A percentile compares a stretch with the other conserved stretches of the same genome.
Evolutionary conservation across 2,888 invertebrate species (phyloP).

Genomic region (Pristionchus mayeri): DNA sequence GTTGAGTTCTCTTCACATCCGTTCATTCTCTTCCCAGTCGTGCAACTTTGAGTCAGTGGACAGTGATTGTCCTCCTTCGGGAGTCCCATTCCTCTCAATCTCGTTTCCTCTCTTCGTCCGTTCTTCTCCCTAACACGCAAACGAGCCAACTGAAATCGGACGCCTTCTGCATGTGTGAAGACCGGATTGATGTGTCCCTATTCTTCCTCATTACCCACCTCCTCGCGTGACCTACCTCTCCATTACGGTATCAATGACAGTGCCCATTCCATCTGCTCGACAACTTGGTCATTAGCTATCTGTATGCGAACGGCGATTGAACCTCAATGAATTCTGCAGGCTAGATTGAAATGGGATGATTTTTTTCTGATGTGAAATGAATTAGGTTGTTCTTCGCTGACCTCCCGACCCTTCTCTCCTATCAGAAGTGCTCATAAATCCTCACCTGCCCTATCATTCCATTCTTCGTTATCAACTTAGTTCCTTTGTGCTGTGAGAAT

Average conservation of each 20-base stretch:
- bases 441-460: slow-evolving; percentile 23
- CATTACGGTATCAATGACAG: no score
- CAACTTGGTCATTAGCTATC: no score
- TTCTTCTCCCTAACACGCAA: not conserved
- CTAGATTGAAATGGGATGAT: no score
- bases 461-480: slow-evolving; percentile 35
- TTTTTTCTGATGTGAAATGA: no score
- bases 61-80: no score
- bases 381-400: not conserved
- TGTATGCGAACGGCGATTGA: no score
- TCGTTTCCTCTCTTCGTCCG: not conserved
- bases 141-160: slow-evolving; percentile 24
- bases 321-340: no score
- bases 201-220: no score
- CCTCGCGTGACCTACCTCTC: not conserved
- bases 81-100: not conserved
- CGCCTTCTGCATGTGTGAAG: not conserved
- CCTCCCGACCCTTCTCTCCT: slow-evolving; percentile 2
- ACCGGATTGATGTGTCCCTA: not conserved
- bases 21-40: no score
- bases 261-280: no score
- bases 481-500: not conserved
- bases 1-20: no score
- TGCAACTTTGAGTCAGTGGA: no score
- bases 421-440: not conserved